A percentile compares a stretch with the other conserved stretches of the same genome.
Conservation (phyloP, 2,888 invertebrate genomes). For the Leuctra nigra region DNA sequence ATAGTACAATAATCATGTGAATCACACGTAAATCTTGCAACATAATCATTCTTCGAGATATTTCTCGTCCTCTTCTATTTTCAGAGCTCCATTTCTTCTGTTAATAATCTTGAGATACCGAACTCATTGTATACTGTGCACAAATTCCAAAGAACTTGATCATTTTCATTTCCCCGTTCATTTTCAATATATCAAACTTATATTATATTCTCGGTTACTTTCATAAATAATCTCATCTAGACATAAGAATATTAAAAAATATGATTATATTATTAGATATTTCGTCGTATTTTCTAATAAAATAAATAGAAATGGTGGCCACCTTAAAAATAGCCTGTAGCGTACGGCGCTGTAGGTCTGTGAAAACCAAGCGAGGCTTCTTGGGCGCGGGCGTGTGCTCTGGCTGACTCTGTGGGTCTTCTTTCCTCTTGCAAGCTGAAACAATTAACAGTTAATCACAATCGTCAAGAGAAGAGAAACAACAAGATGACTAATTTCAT, state of each 20-base stretch:
- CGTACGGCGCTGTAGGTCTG: constrained; percentile 99
- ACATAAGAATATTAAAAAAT: not conserved
- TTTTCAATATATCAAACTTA: not conserved
- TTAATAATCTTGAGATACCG: too few species aligned
- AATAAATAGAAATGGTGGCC: constrained; percentile 28
- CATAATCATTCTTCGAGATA: too few species aligned
- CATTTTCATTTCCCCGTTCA: not conserved
- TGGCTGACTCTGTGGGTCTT: constrained; percentile 66
- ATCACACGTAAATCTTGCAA: too few species aligned
- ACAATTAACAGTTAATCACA: too few species aligned
- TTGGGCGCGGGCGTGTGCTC: constrained; percentile 82
- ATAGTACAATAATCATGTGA: too few species aligned
- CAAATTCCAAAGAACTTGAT: too few species aligned
- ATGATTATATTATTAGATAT: not conserved
- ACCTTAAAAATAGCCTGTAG: constrained; percentile 99
- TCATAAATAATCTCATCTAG: not conserved
- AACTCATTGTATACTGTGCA: too few species aligned
- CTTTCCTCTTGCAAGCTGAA: constrained; percentile 93
- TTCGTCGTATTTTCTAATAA: not conserved
- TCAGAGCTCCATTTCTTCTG: too few species aligned
- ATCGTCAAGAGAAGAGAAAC: too few species aligned
- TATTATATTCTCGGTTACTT: constrained; percentile 4
- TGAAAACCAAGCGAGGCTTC: constrained; percentile 99
- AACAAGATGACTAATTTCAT: too few species aligned
- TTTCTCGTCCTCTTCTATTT: too few species aligned